phyloP scores from a whole-genome alignment of 2,888 invertebrate genomes.

The Onchidella celtica region DNA sequence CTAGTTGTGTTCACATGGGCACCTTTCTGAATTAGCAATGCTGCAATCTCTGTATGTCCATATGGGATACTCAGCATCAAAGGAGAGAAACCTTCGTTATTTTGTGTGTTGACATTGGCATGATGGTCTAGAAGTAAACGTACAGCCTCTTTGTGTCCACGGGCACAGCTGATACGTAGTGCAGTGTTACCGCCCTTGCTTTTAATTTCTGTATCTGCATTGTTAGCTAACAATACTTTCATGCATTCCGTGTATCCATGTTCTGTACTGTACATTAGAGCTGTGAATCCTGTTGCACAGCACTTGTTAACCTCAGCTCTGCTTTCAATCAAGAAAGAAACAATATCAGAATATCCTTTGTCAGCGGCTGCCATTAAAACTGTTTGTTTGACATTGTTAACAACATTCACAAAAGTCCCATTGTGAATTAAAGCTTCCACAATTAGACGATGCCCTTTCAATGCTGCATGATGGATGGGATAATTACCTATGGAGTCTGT shows the following conservation, averaged over 20 bases:
- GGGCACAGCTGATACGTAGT: constrained; percentile 26
- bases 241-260: constrained; percentile 32
- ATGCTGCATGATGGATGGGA: constrained; percentile 30
- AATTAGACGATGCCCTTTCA: constrained; percentile 29
- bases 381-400: constrained; percentile 37
- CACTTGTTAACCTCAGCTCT: constrained; percentile 26
- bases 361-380: constrained; percentile 34
- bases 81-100: no score
- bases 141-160: constrained; percentile 23
- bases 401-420: constrained; percentile 25
- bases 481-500: constrained; percentile 7
- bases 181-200: constrained; percentile 36
- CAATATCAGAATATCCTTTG: constrained; percentile 20
- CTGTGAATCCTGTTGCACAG: constrained; percentile 1
- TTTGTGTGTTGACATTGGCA: no score
- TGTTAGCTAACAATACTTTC: constrained; percentile 15
- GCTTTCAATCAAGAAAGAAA: constrained; percentile 7
- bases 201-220: constrained; percentile 21
- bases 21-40: no score
- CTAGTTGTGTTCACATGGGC: background rate
- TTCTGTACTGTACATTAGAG: constrained; percentile 32
- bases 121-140: no score
- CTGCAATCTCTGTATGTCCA: constrained; percentile 24
- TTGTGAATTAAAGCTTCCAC: constrained; percentile 23
- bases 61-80: constrained; percentile 22